Percentiles rank a stretch among this genome's conserved stretches.
phyloP scores from a whole-genome alignment of 2,888 invertebrate species.

The Steinernema hermaphroditum region DNA sequence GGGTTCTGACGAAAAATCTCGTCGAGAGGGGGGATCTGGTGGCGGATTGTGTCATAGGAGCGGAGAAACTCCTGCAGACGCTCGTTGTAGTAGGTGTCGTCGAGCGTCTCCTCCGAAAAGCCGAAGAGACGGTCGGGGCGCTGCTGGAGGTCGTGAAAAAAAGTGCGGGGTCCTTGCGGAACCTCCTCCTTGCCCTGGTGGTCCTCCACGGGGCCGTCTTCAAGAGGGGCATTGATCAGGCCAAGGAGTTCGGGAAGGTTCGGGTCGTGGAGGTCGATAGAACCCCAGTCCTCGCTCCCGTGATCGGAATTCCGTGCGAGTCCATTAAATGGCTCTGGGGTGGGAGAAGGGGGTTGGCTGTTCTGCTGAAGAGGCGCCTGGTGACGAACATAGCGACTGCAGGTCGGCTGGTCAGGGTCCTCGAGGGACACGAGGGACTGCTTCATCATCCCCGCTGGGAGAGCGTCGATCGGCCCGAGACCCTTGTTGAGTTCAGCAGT shows the following conservation, averaged over 20 bases:
- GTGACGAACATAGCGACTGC: no score
- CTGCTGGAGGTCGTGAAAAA: not conserved
- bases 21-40: not conserved
- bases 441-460: no score
- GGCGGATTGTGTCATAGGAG: not conserved
- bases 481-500: not conserved
- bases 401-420: no score
- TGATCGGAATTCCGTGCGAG: not conserved
- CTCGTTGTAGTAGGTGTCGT: not conserved
- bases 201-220: no score
- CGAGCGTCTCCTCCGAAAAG: not conserved
- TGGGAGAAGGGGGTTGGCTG: no score
- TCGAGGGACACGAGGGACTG: no score
- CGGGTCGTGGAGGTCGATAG: not conserved
- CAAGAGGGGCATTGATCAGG: not conserved
- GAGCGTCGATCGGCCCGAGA: no score
- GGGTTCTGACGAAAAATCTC: not conserved
- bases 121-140: constrained; percentile 1
- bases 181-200: not conserved
- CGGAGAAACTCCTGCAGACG: not conserved
- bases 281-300: not conserved
- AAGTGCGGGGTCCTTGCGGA: not conserved
- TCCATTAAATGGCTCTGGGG: not conserved
- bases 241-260: not conserved
- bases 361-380: no score